Percentiles rank a stretch among this genome's conserved stretches.
phyloP scores from a whole-genome alignment of 2,113 vertebrate genomes.

The Charadrius vociferus region DNA sequence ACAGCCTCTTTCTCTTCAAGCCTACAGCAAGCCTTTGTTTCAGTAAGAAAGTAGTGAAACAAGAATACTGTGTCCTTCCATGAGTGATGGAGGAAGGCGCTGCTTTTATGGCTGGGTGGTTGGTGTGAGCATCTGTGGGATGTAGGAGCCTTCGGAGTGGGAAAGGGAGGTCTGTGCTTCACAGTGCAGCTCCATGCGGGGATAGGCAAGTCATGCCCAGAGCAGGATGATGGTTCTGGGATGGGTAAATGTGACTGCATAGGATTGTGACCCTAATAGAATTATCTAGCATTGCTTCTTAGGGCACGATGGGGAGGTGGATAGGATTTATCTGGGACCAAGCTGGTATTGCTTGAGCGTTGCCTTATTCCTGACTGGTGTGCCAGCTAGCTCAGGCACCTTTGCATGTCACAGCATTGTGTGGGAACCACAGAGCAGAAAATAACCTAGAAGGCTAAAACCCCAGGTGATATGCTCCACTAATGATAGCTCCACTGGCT shows the following conservation, averaged over 20 bases:
- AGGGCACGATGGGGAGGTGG: fast-evolving
- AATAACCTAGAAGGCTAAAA: background rate
- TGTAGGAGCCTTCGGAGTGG: background rate
- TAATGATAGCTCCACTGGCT: background rate
- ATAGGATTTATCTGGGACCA: background rate
- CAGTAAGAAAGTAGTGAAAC: background rate
- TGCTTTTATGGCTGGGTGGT: background rate
- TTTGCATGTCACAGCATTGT: background rate
- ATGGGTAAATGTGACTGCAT: background rate
- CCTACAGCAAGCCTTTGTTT: conserved; percentile 19
- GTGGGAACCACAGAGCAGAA: background rate
- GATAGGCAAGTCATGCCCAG: background rate
- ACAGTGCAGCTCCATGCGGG: background rate
- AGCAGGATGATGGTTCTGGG: background rate
- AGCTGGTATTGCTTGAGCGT: background rate
- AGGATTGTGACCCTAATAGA: background rate
- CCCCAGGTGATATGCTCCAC: background rate
- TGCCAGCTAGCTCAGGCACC: background rate
- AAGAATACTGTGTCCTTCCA: background rate
- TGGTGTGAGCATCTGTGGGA: fast-evolving
- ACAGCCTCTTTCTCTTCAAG: conserved; percentile 9
- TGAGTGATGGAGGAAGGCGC: background rate
- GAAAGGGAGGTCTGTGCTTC: background rate
- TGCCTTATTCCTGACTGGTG: background rate
- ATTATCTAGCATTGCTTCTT: background rate